phyloP scores from a whole-genome alignment of 1,140 invertebrate genomes.

The Oreohelix idahoensis region DNA sequence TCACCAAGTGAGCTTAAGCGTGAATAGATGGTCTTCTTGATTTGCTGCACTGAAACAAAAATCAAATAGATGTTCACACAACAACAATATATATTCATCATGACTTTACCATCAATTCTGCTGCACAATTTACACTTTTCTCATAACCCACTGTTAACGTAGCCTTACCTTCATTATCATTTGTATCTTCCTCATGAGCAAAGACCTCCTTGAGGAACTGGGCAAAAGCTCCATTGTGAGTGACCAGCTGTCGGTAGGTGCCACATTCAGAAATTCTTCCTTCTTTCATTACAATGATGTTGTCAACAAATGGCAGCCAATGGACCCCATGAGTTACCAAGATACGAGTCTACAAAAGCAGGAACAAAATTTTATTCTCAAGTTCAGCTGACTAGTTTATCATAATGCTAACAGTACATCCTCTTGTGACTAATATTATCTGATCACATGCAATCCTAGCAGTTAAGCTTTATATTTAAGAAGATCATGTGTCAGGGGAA shows the following conservation, averaged over 20 bases:
- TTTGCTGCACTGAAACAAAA: background rate
- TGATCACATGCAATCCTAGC: no score
- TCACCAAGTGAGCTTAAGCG: background rate
- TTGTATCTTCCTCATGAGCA: conserved; percentile 22
- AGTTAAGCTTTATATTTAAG: no score
- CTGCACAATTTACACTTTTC: no score
- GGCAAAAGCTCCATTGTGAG: conserved; percentile 65
- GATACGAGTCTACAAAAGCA: conserved; percentile 57
- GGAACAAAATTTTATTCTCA: no score
- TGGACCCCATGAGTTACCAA: conserved; percentile 71
- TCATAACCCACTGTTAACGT: background rate
- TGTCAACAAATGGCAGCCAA: conserved; percentile 67
- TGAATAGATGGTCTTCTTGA: background rate
- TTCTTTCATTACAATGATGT: conserved; percentile 65
- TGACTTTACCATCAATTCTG: no score
- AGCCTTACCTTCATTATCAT: conserved; percentile 37
- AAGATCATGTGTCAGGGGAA: no score
- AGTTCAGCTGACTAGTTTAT: no score
- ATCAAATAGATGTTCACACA: no score
- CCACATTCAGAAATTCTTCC: conserved; percentile 67
- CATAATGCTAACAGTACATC: no score
- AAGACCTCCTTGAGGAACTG: conserved; percentile 60
- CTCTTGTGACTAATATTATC: no score
- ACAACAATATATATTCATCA: no score
- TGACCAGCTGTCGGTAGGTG: conserved; percentile 63